Conservation (phyloP, 2,888 invertebrate species). For the Piscicola geometra region DNA sequence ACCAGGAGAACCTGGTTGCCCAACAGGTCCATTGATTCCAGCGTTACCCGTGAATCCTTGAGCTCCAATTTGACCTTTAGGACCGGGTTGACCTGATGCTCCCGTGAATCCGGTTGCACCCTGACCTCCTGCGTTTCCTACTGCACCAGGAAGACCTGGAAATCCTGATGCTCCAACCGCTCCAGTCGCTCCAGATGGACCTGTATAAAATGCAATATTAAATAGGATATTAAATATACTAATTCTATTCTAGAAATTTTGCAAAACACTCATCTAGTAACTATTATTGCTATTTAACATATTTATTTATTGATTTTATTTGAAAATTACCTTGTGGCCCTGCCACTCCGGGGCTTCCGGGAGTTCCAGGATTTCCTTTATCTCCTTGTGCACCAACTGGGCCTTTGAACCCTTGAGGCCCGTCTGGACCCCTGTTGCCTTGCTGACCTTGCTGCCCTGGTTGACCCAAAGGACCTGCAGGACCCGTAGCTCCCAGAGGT, state of each 20-base stretch:
- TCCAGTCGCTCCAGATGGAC: slow-evolving; percentile 23
- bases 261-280: too few relatives aligned
- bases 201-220: too few relatives aligned
- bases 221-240: too few relatives aligned
- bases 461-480: slow-evolving; percentile 12
- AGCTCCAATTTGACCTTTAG: slow-evolving; percentile 33
- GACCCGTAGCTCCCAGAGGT: slow-evolving; percentile 36
- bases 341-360: background rate
- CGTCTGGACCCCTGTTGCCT: slow-evolving; percentile 17
- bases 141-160: slow-evolving; percentile 37
- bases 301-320: too few relatives aligned
- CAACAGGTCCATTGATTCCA: slow-evolving; percentile 29
- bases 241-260: too few relatives aligned
- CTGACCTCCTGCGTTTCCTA: slow-evolving; percentile 37
- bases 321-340: background rate
- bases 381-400: slow-evolving; percentile 32
- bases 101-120: slow-evolving; percentile 37
- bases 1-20: slow-evolving; percentile 27
- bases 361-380: background rate
- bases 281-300: too few relatives aligned
- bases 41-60: slow-evolving; percentile 35
- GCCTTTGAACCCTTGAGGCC: slow-evolving; percentile 32
- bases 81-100: slow-evolving; percentile 32
- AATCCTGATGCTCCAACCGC: slow-evolving; percentile 27
- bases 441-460: slow-evolving; percentile 25